Conservation (phyloP, 1,140 invertebrate species). For the Agrypnia vestita region DNA sequence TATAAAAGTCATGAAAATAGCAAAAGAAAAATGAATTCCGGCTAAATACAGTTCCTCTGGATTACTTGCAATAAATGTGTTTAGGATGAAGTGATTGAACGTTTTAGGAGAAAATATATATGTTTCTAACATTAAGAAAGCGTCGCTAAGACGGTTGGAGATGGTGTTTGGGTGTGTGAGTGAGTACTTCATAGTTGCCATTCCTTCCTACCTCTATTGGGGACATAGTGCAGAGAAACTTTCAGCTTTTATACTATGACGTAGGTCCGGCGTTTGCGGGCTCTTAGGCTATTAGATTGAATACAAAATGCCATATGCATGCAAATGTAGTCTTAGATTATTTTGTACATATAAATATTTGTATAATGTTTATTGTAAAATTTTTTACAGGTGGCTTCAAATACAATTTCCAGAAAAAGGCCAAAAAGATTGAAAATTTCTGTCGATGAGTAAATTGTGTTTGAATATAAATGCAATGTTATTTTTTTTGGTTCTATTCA, state of each 20-base stretch:
- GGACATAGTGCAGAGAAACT: no score
- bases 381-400: constrained; percentile 14
- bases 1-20: no score
- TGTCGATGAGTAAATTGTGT: constrained; percentile 9
- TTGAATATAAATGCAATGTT: neutral
- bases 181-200: no score
- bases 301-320: no score
- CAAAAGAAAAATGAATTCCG: neutral
- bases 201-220: no score
- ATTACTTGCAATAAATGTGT: neutral
- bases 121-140: neutral
- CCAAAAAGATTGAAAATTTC: constrained; percentile 23
- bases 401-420: constrained; percentile 16
- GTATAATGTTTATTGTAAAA: neutral
- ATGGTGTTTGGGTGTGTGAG: neutral
- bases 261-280: no score
- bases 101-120: neutral
- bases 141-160: neutral
- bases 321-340: no score
- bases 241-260: no score
- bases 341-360: no score
- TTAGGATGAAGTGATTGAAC: neutral
- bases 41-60: neutral
- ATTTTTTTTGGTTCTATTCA: neutral
- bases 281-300: no score